Conservation (phyloP, 2,797 vertebrate genomes). For the Enteromius unitaeniatus region DNA sequence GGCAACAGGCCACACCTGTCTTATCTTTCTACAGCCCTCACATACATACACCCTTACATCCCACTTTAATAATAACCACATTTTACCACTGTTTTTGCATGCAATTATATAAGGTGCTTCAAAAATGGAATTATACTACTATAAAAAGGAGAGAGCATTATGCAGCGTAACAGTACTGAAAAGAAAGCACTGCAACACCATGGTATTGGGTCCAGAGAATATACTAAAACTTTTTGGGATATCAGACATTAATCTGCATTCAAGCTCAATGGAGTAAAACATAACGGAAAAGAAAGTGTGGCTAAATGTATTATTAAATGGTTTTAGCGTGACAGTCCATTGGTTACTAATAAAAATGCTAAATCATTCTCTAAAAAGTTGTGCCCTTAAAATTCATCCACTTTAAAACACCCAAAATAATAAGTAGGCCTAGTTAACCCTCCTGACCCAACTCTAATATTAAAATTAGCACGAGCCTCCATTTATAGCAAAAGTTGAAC, state of each 20-base stretch:
- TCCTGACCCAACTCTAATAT: background rate
- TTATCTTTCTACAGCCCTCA: background rate
- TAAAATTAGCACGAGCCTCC: background rate
- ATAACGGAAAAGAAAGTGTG: background rate
- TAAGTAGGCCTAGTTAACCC: background rate
- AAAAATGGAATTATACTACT: background rate
- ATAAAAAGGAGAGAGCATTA: background rate
- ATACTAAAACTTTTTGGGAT: background rate
- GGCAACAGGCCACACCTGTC: background rate
- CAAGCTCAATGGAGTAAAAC: background rate
- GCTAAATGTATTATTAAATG: background rate
- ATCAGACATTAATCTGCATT: background rate
- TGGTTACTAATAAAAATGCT: background rate
- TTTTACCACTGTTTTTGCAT: background rate
- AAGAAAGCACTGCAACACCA: background rate
- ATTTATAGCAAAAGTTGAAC: background rate
- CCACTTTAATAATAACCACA: background rate
- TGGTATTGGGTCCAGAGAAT: background rate
- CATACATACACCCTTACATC: background rate
- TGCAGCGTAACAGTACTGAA: background rate
- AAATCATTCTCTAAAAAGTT: background rate
- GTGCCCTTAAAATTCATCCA: background rate
- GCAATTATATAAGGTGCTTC: background rate
- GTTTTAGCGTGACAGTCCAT: background rate
- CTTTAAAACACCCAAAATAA: background rate